Evolutionary conservation across 2,113 vertebrate genomes (phyloP), one percentile per base, ranked within the genome.

Genomic region (Cottus gobio): DNA sequence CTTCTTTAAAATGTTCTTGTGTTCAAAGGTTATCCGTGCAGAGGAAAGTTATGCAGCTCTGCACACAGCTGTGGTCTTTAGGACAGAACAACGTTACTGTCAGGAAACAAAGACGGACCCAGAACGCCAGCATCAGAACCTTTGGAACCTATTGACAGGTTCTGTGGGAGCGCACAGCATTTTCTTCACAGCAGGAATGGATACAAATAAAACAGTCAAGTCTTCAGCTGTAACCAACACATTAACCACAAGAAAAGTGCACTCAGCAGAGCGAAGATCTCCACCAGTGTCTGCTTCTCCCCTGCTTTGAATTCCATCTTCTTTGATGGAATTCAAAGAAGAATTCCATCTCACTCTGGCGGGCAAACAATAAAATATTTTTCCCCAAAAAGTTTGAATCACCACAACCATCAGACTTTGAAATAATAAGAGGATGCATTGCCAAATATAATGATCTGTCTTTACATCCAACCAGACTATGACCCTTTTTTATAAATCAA

Each of bases 1-100:
- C 68, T 71, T 48, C 69, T 71, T 74, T 71, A 52, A 68, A 80
- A 71, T 44, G 46, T 75, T 69, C 26, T 50, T 36, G 52, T 77
- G 44, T 63, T 74, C 62, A 54, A 74, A 76, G 46, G 24, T 62
- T 46, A 42, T 71, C 65, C 57, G 46, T 39, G n/a, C 63, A 2
- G 61, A 61, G 62, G 31, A 57, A 42, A 37, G 28, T 52, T 72
- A 46, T 54, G 26, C 46, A 31, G 56, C 36, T 66, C 61, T 4
- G 5, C 42, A 28, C 39, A 20, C 61, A 16, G 66, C 31, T 1
- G 50, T 61, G 52, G 36, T 34, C 73, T 57, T 18, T 10, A 44
- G 16, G 10, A 44, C 28, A 10, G 16, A n/a, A 34, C 69, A 10
- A 2, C 2, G 36, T 11, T 10, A 7, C 6, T 42, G n/a, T 11